phyloP scores from a whole-genome alignment of 2,797 vertebrate species.

The Acanthurus leucopareius region DNA sequence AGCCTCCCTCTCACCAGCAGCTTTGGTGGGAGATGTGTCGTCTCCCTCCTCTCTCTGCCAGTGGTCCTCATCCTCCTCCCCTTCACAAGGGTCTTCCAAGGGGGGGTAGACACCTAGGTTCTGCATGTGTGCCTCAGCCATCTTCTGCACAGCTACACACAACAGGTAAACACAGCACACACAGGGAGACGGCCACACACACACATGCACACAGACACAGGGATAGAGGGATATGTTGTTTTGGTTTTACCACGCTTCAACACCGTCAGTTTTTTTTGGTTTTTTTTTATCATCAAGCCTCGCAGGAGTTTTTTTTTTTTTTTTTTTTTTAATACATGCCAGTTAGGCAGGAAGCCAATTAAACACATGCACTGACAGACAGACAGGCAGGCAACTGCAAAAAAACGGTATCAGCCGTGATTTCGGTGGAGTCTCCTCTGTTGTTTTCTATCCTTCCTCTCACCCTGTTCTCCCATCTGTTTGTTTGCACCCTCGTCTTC shows the following conservation, averaged over 20 bases:
- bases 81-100: constrained; percentile 86
- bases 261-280: constrained; percentile 49
- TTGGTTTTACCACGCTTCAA: constrained; percentile 78
- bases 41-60: constrained; percentile 74
- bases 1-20: constrained; percentile 77
- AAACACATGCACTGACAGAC: constrained; percentile 64
- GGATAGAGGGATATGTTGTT: constrained; percentile 75
- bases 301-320: not conserved
- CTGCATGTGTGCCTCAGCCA: constrained; percentile 96
- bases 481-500: constrained; percentile 42
- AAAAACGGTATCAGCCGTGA: constrained; percentile 32
- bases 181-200: too few species aligned
- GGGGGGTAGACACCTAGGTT: constrained; percentile 88
- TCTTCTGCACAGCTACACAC: constrained; percentile 93
- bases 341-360: constrained; percentile 58
- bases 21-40: constrained; percentile 64
- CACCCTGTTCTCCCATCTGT: constrained; percentile 55
- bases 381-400: constrained; percentile 56
- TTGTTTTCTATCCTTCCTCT: constrained; percentile 42
- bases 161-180: constrained; percentile 52
- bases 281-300: constrained; percentile 44
- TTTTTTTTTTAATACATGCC: constrained; percentile 48
- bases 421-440: constrained; percentile 30
- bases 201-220: constrained; percentile 54
- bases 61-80: constrained; percentile 86